Percentiles rank a stretch among this genome's conserved stretches.
Conservation (phyloP, 2,113 vertebrate genomes). For the Rana temporaria region DNA sequence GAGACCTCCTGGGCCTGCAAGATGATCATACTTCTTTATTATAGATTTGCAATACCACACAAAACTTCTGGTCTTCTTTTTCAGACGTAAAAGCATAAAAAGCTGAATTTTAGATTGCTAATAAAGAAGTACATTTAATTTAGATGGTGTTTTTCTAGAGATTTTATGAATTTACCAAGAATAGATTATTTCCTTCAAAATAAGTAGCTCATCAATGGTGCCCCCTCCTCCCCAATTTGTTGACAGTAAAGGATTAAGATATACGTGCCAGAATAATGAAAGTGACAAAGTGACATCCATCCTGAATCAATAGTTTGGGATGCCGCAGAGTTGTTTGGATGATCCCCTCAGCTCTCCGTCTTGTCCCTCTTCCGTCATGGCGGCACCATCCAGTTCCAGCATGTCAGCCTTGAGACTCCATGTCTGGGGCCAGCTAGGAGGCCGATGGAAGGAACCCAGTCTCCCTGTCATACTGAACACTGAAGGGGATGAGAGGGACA, state of each 20-base stretch:
- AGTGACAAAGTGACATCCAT: not conserved
- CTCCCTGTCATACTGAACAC: constrained; percentile 52
- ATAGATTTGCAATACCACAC: no score
- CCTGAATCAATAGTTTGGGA: not conserved
- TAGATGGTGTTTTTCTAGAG: no score
- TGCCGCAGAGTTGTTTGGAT: not conserved
- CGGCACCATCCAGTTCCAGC: not conserved
- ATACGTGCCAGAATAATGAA: not conserved
- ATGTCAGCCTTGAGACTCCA: constrained; percentile 37
- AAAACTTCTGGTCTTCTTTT: no score
- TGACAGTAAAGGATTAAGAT: not conserved
- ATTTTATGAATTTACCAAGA: no score
- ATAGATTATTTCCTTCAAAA: no score
- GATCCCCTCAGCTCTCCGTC: constrained; percentile 24
- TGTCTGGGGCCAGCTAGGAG: constrained; percentile 54
- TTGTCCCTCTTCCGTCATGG: not conserved
- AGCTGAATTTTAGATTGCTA: no score
- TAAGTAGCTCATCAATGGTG: no score
- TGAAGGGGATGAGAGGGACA: constrained; percentile 56
- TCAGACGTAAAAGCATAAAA: no score
- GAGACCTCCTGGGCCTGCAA: no score
- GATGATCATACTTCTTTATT: no score
- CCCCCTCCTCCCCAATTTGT: no score
- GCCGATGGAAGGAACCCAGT: constrained; percentile 49
- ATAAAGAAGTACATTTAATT: no score